phyloP scores from a whole-genome alignment of 2,888 invertebrate species.

The Blastobasis adustella region DNA sequence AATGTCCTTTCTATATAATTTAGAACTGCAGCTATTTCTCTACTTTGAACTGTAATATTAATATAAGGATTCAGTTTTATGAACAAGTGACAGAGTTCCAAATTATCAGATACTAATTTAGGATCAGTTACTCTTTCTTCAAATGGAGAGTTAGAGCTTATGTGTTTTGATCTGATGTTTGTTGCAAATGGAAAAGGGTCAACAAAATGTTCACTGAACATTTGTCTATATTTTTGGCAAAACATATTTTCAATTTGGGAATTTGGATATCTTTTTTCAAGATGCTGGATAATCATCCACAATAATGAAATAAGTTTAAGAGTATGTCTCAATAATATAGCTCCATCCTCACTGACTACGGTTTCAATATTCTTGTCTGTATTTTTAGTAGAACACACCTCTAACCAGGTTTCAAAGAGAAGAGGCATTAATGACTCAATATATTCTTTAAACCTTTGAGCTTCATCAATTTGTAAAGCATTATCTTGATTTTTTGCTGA shows the following conservation, averaged over 20 bases:
- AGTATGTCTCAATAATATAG: conserved; percentile 76
- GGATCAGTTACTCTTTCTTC: conserved; percentile 51
- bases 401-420: conserved; percentile 89
- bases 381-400: conserved; percentile 77
- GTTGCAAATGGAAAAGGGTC: conserved; percentile 75
- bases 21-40: conserved; percentile 50
- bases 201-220: conserved; percentile 74
- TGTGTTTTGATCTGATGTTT: conserved; percentile 45
- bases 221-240: conserved; percentile 63
- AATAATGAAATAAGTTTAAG: conserved; percentile 77
- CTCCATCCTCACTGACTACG: conserved; percentile 77
- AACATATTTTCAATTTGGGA: conserved; percentile 66
- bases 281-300: conserved; percentile 58
- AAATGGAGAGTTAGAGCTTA: conserved; percentile 26
- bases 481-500: conserved; percentile 53
- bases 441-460: conserved; percentile 75
- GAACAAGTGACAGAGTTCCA: conserved; percentile 59
- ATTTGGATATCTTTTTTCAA: conserved; percentile 41
- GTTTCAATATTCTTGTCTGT: conserved; percentile 55
- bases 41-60: conserved; percentile 44
- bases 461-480: conserved; percentile 45
- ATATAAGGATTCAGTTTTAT: conserved; percentile 59
- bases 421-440: conserved; percentile 82
- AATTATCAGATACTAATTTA: conserved; percentile 49
- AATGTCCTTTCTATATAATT: conserved; percentile 70